Conservation (phyloP, 2,888 invertebrate species). For the Volucella inflata region DNA sequence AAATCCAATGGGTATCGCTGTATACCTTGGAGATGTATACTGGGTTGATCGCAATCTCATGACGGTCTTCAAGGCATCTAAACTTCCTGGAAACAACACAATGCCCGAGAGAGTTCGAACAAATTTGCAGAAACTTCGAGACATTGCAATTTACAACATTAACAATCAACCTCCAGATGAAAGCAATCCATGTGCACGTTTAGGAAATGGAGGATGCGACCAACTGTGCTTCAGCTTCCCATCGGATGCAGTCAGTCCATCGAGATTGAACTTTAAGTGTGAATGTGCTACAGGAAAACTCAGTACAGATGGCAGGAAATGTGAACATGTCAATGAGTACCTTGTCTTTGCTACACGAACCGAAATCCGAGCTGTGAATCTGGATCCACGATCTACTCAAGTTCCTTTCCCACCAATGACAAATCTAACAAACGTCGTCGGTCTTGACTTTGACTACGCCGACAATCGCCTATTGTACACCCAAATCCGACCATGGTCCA, state of each 20-base stretch:
- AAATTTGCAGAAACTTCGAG: conserved; percentile 93
- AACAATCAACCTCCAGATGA: conserved; percentile 94
- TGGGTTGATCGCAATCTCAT: conserved; percentile 97
- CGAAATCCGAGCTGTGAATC: conserved; percentile 94
- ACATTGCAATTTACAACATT: conserved; percentile 95
- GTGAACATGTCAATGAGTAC: conserved; percentile 94
- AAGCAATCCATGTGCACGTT: conserved; percentile 90
- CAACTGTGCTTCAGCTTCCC: conserved; percentile 98
- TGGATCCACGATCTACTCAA: conserved; percentile 92
- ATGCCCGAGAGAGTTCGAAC: conserved; percentile 90
- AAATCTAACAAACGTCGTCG: conserved; percentile 96
- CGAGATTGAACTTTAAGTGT: conserved; percentile 88
- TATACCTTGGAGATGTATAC: conserved; percentile 92
- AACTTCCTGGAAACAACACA: conserved; percentile 89
- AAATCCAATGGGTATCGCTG: conserved; percentile 96
- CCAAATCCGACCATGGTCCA: conserved; percentile 95
- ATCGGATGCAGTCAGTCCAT: conserved; percentile 85
- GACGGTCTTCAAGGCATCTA: conserved; percentile 92
- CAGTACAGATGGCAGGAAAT: conserved; percentile 87
- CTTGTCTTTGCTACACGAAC: conserved; percentile 97
- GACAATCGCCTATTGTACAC: conserved; percentile 95
- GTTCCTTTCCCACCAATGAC: conserved; percentile 93
- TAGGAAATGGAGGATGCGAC: conserved; percentile 93
- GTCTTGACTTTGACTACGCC: conserved; percentile 96
- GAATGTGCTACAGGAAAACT: conserved; percentile 96